phyloP scores from a whole-genome alignment of 2,888 invertebrate species.

The Pteria penguin region DNA sequence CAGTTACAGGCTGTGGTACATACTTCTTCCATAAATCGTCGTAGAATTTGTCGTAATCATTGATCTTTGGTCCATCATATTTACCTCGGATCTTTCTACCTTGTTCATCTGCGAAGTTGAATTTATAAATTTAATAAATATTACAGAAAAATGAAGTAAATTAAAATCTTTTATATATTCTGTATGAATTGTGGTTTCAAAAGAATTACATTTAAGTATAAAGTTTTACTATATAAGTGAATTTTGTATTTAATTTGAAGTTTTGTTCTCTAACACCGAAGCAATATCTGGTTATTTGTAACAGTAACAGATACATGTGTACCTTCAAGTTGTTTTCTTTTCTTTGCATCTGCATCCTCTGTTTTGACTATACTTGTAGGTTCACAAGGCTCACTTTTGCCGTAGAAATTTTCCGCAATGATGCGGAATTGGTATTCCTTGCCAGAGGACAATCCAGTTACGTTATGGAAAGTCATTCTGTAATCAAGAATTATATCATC shows the following conservation, averaged over 20 bases:
- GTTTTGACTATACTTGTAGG: constrained; percentile 83
- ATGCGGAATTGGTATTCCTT: constrained; percentile 98
- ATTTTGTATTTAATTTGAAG: too few relatives aligned
- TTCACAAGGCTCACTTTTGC: constrained; percentile 96
- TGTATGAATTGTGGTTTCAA: too few relatives aligned
- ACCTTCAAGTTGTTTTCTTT: constrained; percentile 68
- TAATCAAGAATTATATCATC: too few relatives aligned
- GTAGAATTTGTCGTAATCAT: constrained; percentile 98
- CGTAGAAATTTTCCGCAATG: constrained; percentile 98
- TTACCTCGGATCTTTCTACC: constrained; percentile 91
- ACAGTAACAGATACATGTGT: too few relatives aligned
- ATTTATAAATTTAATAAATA: too few relatives aligned
- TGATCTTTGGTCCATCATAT: constrained; percentile 89
- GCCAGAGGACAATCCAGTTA: constrained; percentile 92
- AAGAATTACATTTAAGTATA: too few relatives aligned
- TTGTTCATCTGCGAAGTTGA: constrained; percentile 77
- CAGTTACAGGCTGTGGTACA: constrained; percentile 97
- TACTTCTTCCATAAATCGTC: constrained; percentile 99
- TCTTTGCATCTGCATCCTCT: constrained; percentile 67
- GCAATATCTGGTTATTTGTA: too few relatives aligned
- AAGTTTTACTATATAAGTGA: too few relatives aligned
- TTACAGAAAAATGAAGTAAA: too few relatives aligned
- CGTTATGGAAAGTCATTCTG: constrained; percentile 93
- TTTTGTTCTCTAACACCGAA: too few relatives aligned
- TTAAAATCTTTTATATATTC: too few relatives aligned